phyloP scores from a whole-genome alignment of 1,140 invertebrate species.

The Dufourea novaeangliae region DNA sequence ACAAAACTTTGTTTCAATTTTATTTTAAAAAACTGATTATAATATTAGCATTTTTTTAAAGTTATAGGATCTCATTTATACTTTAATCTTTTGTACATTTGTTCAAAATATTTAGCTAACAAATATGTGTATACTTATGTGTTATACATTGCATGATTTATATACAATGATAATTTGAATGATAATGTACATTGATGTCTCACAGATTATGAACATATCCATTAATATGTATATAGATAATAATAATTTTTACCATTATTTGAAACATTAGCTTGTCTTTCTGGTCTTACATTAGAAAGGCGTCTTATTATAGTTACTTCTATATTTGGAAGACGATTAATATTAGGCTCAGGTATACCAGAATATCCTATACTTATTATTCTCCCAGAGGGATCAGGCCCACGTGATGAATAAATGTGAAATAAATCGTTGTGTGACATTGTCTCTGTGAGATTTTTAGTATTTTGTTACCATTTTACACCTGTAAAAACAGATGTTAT shows the following conservation, averaged over 20 bases:
- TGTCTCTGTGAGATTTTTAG: slow-evolving; percentile 30
- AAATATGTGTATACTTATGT: background rate
- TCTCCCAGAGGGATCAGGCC: slow-evolving; percentile 63
- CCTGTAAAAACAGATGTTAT: slow-evolving; percentile 26
- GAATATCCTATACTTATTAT: slow-evolving; percentile 63
- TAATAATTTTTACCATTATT: slow-evolving; percentile 64
- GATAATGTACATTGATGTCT: background rate
- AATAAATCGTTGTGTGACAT: slow-evolving; percentile 71
- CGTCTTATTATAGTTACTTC: slow-evolving; percentile 73
- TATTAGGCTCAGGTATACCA: slow-evolving; percentile 53
- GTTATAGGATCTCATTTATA: background rate
- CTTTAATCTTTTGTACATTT: slow-evolving; percentile 1
- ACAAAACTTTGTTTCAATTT: background rate
- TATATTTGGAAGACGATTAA: slow-evolving; percentile 64
- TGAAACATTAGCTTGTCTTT: slow-evolving; percentile 56
- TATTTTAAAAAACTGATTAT: background rate
- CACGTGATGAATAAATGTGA: slow-evolving; percentile 50
- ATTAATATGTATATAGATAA: background rate
- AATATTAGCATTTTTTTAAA: background rate
- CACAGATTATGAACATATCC: background rate
- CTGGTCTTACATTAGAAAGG: slow-evolving; percentile 66
- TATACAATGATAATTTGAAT: too few species aligned
- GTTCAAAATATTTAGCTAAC: background rate
- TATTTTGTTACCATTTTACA: slow-evolving; percentile 35
- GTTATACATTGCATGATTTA: slow-evolving; percentile 1